Conservation (phyloP, 2,797 vertebrate species). For the Glossophaga mutica region DNA sequence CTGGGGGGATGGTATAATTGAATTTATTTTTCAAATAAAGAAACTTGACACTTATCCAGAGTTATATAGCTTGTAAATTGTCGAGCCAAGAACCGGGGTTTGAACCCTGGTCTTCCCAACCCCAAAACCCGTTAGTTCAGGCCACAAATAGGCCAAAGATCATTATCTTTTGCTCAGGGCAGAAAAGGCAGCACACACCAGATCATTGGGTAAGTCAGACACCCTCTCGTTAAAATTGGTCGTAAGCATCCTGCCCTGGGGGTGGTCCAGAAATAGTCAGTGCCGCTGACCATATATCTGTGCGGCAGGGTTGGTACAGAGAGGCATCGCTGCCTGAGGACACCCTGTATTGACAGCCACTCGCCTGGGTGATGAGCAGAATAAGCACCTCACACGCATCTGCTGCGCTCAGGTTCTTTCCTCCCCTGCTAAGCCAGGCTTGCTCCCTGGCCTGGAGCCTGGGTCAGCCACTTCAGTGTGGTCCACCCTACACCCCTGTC, state of each 20-base stretch:
- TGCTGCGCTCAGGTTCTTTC: background rate
- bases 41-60: background rate
- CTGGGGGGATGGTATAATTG: background rate
- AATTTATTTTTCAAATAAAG: constrained; percentile 45
- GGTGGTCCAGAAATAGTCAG: background rate
- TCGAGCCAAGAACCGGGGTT: background rate
- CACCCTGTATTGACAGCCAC: background rate
- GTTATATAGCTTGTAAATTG: background rate
- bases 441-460: background rate
- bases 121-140: background rate
- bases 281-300: background rate
- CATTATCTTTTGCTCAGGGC: background rate
- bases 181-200: background rate
- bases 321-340: background rate
- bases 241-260: background rate
- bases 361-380: background rate
- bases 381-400: background rate
- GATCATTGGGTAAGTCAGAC: background rate
- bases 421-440: background rate
- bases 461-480: background rate
- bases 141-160: background rate
- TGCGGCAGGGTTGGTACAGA: background rate
- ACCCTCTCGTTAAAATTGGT: background rate
- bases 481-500: background rate
- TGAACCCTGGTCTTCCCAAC: constrained; percentile 15